Evolutionary conservation across 1,140 invertebrate species (phyloP).

Genomic region (Armadillidium nasatum): DNA sequence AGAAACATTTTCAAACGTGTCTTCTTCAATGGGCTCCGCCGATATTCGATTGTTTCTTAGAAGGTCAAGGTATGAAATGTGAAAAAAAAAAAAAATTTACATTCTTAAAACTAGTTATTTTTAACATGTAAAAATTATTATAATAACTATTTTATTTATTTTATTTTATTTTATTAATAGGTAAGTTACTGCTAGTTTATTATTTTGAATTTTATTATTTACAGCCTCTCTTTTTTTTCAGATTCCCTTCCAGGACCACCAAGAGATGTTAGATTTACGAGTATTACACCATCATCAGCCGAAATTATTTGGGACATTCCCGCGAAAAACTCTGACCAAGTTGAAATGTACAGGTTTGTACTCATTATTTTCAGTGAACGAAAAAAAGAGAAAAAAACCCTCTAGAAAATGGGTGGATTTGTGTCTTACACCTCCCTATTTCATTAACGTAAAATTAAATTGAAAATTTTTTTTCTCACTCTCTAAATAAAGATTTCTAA

Average conservation of each 20-base stretch:
- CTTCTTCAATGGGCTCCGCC: conserved; percentile 65
- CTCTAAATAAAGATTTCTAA: too few relatives aligned
- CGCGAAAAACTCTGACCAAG: conserved; percentile 70
- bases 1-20: conserved; percentile 58
- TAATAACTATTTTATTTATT: too few relatives aligned
- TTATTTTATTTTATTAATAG: too few relatives aligned
- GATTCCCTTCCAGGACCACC: conserved; percentile 68
- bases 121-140: conserved; percentile 7
- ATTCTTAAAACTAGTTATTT: neutral
- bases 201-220: too few relatives aligned
- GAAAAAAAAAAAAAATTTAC: neutral
- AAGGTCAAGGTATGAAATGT: conserved; percentile 60
- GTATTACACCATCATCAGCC: conserved; percentile 58
- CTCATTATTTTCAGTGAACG: too few relatives aligned
- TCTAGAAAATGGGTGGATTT: too few relatives aligned
- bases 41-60: conserved; percentile 73
- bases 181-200: too few relatives aligned
- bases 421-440: too few relatives aligned
- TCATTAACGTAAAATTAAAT: too few relatives aligned
- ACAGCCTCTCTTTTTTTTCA: conserved; percentile 46
- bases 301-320: conserved; percentile 69
- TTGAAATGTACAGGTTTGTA: conserved; percentile 66
- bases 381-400: too few relatives aligned
- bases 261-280: conserved; percentile 61
- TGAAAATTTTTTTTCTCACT: too few relatives aligned